Evolutionary conservation across 2,888 invertebrate species (phyloP).

Genomic region (Lasioglossum pauxillum): DNA sequence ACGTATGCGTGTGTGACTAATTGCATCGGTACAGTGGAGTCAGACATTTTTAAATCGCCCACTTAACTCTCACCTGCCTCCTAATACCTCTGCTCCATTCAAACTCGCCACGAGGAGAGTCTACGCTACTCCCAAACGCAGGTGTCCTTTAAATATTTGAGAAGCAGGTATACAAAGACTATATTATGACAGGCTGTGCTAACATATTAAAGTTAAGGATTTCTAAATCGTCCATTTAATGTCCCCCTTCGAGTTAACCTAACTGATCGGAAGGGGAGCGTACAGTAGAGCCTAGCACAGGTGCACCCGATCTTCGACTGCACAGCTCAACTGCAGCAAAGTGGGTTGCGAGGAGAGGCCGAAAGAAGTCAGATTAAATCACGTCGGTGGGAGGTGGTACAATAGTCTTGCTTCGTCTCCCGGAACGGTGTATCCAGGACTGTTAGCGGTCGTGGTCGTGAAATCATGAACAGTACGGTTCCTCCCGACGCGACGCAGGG

Average conservation of each 20-base stretch:
- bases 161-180: background rate
- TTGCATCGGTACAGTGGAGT: background rate
- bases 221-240: background rate
- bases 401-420: background rate
- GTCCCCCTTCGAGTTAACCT: background rate
- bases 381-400: background rate
- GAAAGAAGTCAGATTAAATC: background rate
- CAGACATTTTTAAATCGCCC: slow-evolving; percentile 1
- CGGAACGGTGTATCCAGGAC: slow-evolving; percentile 28
- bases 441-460: slow-evolving; percentile 12
- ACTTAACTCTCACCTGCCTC: background rate
- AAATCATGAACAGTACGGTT: slow-evolving; percentile 50
- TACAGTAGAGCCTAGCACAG: background rate
- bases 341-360: background rate
- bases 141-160: background rate
- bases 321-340: background rate
- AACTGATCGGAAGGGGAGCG: background rate
- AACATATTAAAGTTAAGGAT: background rate
- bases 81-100: background rate
- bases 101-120: background rate
- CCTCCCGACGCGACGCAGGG: slow-evolving; percentile 23
- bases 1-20: background rate
- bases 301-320: background rate
- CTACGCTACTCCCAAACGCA: background rate
- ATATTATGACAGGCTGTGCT: background rate